A percentile compares a stretch with the other conserved stretches of the same genome.
These are phyloP conservation scores for Barnardius zonarius DNA, from an alignment of 2,113 vertebrate species.

Conservation along the genomic window DNA sequence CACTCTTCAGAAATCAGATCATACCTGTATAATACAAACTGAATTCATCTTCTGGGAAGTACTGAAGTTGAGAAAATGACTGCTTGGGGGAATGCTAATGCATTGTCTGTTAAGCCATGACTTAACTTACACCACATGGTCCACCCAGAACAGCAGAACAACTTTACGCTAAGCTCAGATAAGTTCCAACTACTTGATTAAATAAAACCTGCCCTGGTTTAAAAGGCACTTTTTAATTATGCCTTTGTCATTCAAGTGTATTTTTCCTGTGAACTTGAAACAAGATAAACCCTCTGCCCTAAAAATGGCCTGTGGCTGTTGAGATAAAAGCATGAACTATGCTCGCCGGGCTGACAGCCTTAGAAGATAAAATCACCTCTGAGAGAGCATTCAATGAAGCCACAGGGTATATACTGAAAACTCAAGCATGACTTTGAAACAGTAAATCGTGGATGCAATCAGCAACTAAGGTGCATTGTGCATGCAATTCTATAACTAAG, in stretches of 20 bases:
- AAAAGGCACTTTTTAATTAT: background rate
- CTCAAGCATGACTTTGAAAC: background rate
- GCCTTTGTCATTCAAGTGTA: background rate
- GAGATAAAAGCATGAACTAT: background rate
- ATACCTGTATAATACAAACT: constrained; percentile 74
- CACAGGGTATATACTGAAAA: background rate
- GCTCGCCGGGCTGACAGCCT: background rate
- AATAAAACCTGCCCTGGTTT: background rate
- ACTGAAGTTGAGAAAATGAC: background rate
- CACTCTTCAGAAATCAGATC: constrained; percentile 85
- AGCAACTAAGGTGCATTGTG: background rate
- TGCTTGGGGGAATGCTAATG: background rate
- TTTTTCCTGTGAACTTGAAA: background rate
- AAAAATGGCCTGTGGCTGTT: background rate
- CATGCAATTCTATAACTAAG: background rate
- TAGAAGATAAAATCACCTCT: background rate
- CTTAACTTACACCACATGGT: background rate
- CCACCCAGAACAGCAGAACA: background rate
- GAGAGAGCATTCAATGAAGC: background rate
- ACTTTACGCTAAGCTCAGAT: background rate
- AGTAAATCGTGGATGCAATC: background rate
- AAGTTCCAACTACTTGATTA: background rate
- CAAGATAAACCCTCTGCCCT: background rate
- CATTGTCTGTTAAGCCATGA: background rate
- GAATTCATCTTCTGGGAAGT: background rate